Evolutionary conservation across 37 sponge, comb jelly and placozoan genomes (phyloP), one percentile per base, ranked within the genome.

Genomic region (Ephydatia muelleri): DNA sequence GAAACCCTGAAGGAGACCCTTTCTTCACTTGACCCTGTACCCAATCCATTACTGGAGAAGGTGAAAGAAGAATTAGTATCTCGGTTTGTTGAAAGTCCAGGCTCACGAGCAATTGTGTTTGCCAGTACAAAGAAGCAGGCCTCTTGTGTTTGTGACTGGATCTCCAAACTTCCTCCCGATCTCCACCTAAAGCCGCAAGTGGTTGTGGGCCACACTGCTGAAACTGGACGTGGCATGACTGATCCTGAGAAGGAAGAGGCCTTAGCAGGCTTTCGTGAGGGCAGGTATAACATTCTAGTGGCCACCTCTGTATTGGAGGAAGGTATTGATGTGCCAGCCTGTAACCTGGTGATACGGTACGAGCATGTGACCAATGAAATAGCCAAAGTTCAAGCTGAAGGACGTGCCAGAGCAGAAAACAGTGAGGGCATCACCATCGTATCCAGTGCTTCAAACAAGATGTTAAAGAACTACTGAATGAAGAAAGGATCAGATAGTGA

Each of bases 251-350:
- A 94, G 70, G 35, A 81, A 23, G 75, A 79, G 48, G 86, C 82
- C 26, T 70, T 94, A 32, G 57, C 65, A 30, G n/a, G 49, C 38
- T 94, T 94, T 76, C 75, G 84, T 6, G 37, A 47, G 16, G 92
- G 92, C 9, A 76, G 76, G 38, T 88, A 30, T 35, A 88, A 94
- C 49, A 83, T 94, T 48, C 72, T 94, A 0, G 86, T 87, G 25
- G 81, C 89, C n/a, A 94, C 95, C n/a, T 90, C 95, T 34, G 88
- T 94, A 33, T 82, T 81, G 9, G 91, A 91, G 69, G 91, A 94
- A 72, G 95, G 95, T 1, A 16, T 94, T 3, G 95, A 94, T 85
- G 81, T 90, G 27, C 88, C 91, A 39, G 92, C 68, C 21, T 94
- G 95, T 49, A 88, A 94, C 49, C 67, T 91, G 2, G 91, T 94